These are phyloP conservation scores for Pomacea canaliculata DNA, from an alignment of 2,888 invertebrate genomes.

Conservation along the genomic window DNA sequence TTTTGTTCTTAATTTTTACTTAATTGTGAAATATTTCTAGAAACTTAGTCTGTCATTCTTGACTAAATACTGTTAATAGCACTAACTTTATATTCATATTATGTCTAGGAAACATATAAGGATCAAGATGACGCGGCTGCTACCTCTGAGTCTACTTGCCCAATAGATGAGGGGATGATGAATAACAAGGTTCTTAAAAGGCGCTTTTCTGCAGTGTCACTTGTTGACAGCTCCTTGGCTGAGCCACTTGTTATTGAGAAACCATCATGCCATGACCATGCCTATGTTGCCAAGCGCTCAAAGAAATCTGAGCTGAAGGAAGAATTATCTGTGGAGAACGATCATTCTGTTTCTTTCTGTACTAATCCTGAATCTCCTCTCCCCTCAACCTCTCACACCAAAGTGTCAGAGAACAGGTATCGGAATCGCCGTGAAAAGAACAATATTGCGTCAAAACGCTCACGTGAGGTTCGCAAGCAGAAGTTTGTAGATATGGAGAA, in stretches of 20 bases:
- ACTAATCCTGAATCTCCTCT: constrained; percentile 4
- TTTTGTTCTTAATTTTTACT: too few species aligned
- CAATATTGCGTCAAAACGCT: constrained; percentile 63
- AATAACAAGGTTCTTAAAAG: not conserved
- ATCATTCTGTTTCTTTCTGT: constrained; percentile 6
- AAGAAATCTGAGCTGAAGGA: constrained; percentile 10
- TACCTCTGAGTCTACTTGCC: not conserved
- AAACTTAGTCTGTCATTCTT: too few species aligned
- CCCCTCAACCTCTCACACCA: constrained; percentile 9
- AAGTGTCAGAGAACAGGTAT: constrained; percentile 39
- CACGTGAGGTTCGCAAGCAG: constrained; percentile 58
- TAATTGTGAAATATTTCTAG: too few species aligned
- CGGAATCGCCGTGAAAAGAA: constrained; percentile 59
- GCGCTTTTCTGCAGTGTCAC: constrained; percentile 1
- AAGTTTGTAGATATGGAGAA: constrained; percentile 60
- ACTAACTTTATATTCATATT: not conserved
- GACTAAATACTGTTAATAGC: too few species aligned
- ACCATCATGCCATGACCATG: constrained; percentile 24
- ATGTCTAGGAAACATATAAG: constrained; percentile 26
- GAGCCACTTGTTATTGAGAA: not conserved
- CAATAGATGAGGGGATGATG: not conserved
- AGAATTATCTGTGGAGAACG: not conserved
- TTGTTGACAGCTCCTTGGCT: not conserved
- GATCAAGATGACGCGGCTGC: constrained; percentile 4
- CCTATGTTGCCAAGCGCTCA: constrained; percentile 19